These are phyloP conservation scores for Gambusia affinis DNA, from an alignment of 2,113 vertebrate species.

Conservation along the genomic window DNA sequence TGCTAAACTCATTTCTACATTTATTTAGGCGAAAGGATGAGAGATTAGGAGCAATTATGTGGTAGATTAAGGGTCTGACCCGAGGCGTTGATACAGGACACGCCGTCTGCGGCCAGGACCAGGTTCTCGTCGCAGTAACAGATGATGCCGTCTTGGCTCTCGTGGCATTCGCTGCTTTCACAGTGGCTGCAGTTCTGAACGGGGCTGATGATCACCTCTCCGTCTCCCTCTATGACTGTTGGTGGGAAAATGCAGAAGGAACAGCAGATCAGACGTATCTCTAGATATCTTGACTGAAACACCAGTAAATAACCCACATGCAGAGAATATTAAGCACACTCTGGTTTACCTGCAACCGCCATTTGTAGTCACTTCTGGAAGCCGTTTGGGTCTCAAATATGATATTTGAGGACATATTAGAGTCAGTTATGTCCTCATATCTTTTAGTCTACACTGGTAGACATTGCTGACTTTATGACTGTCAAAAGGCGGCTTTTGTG, in stretches of 20 bases:
- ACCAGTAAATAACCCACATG: background rate
- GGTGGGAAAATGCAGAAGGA: background rate
- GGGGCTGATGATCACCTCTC: slow-evolving; percentile 92
- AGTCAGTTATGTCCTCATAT: background rate
- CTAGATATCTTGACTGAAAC: background rate
- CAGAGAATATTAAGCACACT: background rate
- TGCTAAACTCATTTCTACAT: slow-evolving; percentile 27
- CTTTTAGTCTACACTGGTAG: background rate
- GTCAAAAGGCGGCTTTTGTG: background rate
- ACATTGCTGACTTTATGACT: too few species aligned
- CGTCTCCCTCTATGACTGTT: slow-evolving; percentile 91
- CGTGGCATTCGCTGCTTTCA: slow-evolving; percentile 88
- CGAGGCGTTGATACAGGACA: slow-evolving; percentile 85
- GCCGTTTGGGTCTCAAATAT: too few species aligned
- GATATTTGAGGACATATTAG: too few species aligned
- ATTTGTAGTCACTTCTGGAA: too few species aligned
- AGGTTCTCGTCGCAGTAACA: slow-evolving; percentile 91
- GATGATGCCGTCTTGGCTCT: slow-evolving; percentile 81
- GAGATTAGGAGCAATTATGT: background rate
- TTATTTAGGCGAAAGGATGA: slow-evolving; percentile 14
- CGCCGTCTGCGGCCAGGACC: slow-evolving; percentile 83
- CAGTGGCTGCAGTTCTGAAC: slow-evolving; percentile 98
- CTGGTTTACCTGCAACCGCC: too few species aligned
- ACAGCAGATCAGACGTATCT: background rate
- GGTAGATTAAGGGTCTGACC: slow-evolving; percentile 47